phyloP scores from a whole-genome alignment of 2,888 invertebrate species.

The Stramonita haemastoma region DNA sequence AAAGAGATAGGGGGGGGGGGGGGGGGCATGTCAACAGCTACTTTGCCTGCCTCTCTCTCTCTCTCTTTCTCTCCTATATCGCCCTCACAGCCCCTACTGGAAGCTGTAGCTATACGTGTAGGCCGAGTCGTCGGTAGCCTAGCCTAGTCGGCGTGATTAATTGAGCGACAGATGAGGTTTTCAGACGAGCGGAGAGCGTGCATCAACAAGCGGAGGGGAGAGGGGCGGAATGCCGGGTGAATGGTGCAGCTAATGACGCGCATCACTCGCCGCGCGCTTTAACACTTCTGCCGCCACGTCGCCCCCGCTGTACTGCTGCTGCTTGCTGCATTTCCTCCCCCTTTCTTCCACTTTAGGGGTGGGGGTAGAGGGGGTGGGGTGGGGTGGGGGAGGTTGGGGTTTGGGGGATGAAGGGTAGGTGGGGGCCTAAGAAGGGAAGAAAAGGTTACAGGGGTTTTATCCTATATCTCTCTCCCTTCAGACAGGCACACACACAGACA shows the following conservation, averaged over 20 bases:
- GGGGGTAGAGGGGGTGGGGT: conserved; percentile 25
- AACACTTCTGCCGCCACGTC: not conserved
- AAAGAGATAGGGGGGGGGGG: no score
- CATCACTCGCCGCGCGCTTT: conserved; percentile 33
- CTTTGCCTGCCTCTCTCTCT: no score
- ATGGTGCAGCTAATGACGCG: conserved; percentile 32
- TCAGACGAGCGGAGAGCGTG: conserved; percentile 23
- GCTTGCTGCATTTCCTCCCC: not conserved
- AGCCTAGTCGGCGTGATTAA: not conserved
- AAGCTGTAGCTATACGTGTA: no score
- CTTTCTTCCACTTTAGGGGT: not conserved
- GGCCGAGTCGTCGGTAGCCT: no score
- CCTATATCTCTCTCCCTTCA: no score
- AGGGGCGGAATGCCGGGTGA: conserved; percentile 23
- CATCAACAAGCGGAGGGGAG: conserved; percentile 26
- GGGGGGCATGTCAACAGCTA: no score
- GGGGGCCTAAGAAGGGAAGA: not conserved
- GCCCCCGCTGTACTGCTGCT: not conserved
- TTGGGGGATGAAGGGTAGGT: not conserved
- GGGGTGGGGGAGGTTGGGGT: conserved; percentile 6
- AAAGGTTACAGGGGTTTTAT: not conserved
- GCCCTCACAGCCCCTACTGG: no score
- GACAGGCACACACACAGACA: not conserved
- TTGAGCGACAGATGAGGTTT: conserved; percentile 31
- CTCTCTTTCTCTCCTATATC: no score